Base-by-base conservation (phyloP, 2,797 vertebrate genomes). In the Sphenopsis melanotis region DNA sequence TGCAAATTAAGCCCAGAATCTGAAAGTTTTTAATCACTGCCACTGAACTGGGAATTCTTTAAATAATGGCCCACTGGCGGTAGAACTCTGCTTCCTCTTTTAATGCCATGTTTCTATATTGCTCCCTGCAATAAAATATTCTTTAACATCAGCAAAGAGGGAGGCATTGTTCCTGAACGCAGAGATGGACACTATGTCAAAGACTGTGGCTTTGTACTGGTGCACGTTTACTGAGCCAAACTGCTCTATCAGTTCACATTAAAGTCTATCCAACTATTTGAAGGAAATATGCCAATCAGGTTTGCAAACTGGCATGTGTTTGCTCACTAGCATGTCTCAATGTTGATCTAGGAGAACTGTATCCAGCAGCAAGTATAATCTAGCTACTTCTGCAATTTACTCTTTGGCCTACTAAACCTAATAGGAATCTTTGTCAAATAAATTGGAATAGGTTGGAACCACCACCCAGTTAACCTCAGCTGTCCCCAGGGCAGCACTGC, bases 301-400 rank as follows among this genome's bases (percentile, higher is more conserved):
- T 79, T 94, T 92, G 78, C 81, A 91, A 93, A 93, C 59, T 49
- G 44, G 26, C 6, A 3, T 41, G 42, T 86, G 71, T 90, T 94
- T 90, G 59, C 74, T 86, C 4, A 2, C 65, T 72, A 60, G 57
- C 59, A 34, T 32, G 74, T 82, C 70, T 72, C 70, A 93, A 56
- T 84, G 60, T 89, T 89, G 81, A 89, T 70, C 56, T 79, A 84
- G 56, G 75, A 82, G 42, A 56, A 44, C 39, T 12, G 29, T 42
- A 61, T 42, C 36, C 70, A 76, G 65, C 29, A 79, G 63, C 42
- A 77, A 83, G 53, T 63, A 29, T 29, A 76, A 87, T 82, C n/a
- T 27, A 80, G 82, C 68, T 84, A 64, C 41, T 95, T 87, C 21
- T 87, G 76, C 71, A 87, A 49, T 83, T 83, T 94, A 90, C 77